Evolutionary conservation across 2,888 invertebrate species (phyloP).

Genomic region (Brenthis ino): DNA sequence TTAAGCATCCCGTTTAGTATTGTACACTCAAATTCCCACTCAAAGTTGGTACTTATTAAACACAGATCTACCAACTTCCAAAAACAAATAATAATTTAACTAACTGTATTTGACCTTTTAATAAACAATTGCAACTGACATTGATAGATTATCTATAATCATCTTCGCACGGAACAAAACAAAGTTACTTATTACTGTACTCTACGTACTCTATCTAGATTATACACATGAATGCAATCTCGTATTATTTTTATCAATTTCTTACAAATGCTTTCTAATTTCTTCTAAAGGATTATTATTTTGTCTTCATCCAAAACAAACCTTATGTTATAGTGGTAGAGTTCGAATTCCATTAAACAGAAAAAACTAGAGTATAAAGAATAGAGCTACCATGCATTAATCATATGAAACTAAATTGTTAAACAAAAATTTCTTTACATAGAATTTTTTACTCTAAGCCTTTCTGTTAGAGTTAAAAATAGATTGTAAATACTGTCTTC

Average conservation of each 20-base stretch:
- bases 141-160: constrained; percentile 51
- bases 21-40: no score
- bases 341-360: constrained; percentile 42
- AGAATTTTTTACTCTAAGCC: constrained; percentile 46
- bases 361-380: constrained; percentile 48
- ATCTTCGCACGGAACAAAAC: constrained; percentile 47
- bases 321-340: constrained; percentile 39
- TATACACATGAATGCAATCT: constrained; percentile 59
- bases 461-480: constrained; percentile 45
- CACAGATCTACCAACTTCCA: background rate
- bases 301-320: constrained; percentile 28
- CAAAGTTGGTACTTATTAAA: no score
- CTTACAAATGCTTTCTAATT: constrained; percentile 66
- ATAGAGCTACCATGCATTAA: constrained; percentile 69
- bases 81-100: constrained; percentile 19
- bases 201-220: constrained; percentile 42
- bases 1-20: no score
- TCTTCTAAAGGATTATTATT: constrained; percentile 47
- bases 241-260: constrained; percentile 70
- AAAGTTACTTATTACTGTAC: constrained; percentile 40
- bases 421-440: constrained; percentile 51
- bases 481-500: constrained; percentile 30
- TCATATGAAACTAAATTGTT: constrained; percentile 78
- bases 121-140: constrained; percentile 48
- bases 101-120: constrained; percentile 30